These are phyloP conservation scores for Scolanthus callimorphus DNA, from an alignment of 92 coral and sea anemone species.

Conservation along the genomic window DNA sequence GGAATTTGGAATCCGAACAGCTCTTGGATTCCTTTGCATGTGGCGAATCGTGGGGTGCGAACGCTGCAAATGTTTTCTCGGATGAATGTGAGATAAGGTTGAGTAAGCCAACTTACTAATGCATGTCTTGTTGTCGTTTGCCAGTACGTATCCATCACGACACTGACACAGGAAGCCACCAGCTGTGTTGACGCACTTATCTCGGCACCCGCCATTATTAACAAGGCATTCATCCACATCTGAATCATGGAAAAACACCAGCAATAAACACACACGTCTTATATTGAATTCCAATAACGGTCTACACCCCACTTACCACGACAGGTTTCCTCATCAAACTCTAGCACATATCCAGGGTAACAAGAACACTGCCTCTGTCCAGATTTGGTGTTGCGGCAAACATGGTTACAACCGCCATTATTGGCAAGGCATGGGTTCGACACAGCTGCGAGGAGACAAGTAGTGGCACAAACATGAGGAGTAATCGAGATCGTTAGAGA, in stretches of 20 bases:
- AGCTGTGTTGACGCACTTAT: conserved; percentile 61
- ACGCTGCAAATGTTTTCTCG: too few species aligned
- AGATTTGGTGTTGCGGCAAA: conserved; percentile 29
- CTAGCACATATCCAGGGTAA: conserved; percentile 52
- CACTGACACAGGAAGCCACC: conserved; percentile 81
- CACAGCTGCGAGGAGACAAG: neutral
- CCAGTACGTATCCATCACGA: conserved; percentile 50
- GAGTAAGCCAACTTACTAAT: conserved; percentile 69
- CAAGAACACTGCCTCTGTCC: conserved; percentile 62
- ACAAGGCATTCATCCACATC: conserved; percentile 75
- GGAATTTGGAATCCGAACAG: too few species aligned
- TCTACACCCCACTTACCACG: too few species aligned
- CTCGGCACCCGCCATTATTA: conserved; percentile 85
- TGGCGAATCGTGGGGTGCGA: too few species aligned
- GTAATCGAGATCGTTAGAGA: too few species aligned
- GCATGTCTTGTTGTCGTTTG: conserved; percentile 68
- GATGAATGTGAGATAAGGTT: too few species aligned
- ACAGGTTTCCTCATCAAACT: conserved; percentile 68
- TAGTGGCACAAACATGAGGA: too few species aligned
- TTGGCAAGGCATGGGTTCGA: conserved; percentile 39
- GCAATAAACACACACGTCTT: too few species aligned
- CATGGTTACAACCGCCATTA: conserved; percentile 77
- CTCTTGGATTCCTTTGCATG: too few species aligned
- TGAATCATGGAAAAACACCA: conserved; percentile 1
- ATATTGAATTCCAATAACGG: too few species aligned